phyloP scores from a whole-genome alignment of 2,888 invertebrate species.

The Apamea monoglypha region DNA sequence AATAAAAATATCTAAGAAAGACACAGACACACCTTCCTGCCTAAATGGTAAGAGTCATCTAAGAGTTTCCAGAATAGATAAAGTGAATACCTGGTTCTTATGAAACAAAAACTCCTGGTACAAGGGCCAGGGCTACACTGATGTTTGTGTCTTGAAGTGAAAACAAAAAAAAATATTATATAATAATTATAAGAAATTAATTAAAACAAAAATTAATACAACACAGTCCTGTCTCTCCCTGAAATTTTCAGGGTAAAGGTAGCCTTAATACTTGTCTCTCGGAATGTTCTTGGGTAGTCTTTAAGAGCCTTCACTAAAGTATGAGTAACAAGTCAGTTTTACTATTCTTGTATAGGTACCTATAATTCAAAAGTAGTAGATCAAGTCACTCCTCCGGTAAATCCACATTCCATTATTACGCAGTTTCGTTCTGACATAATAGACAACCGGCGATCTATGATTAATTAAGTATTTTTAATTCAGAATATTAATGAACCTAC shows the following conservation, averaged over 20 bases:
- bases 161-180: too few relatives aligned
- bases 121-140: too few relatives aligned
- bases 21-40: constrained; percentile 23
- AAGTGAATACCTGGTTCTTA: neutral
- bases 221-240: neutral
- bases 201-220: too few relatives aligned
- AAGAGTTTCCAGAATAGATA: neutral
- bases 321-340: neutral
- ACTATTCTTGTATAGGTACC: neutral
- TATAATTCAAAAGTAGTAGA: constrained; percentile 13
- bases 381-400: constrained; percentile 29
- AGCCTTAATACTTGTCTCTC: neutral
- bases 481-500: neutral
- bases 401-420: constrained; percentile 37
- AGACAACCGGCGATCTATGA: constrained; percentile 1
- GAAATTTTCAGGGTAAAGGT: neutral
- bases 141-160: too few relatives aligned
- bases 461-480: constrained; percentile 26
- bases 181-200: too few relatives aligned
- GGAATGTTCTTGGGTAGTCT: neutral
- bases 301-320: neutral
- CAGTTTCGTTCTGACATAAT: constrained; percentile 23
- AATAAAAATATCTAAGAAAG: constrained; percentile 21
- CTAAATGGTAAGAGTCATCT: constrained; percentile 31
- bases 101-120: neutral